Evolutionary conservation across 2,888 invertebrate species (phyloP).

Genomic region (Ochropleura leucogaster): DNA sequence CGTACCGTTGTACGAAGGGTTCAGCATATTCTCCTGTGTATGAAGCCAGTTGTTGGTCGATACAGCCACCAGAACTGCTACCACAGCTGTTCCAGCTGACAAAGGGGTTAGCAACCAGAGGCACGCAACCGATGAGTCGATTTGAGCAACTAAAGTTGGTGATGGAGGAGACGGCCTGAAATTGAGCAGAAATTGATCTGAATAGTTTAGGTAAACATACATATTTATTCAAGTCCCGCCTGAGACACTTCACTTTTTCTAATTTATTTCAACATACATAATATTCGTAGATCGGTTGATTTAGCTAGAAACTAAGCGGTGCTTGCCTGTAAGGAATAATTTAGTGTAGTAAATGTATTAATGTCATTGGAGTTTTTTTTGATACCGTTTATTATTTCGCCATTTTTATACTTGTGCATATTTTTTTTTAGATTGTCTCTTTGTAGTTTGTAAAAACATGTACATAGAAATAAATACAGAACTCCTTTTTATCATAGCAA

Average conservation of each 20-base stretch:
- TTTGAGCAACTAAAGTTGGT: constrained; percentile 85
- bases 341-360: background rate
- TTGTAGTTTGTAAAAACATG: too few relatives aligned
- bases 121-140: constrained; percentile 91
- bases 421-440: too few relatives aligned
- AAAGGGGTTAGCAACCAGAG: constrained; percentile 92
- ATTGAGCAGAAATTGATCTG: constrained; percentile 42
- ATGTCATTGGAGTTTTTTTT: too few relatives aligned
- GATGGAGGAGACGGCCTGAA: constrained; percentile 87
- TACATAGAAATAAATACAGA: too few relatives aligned
- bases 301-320: background rate
- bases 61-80: constrained; percentile 93
- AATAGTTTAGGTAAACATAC: background rate
- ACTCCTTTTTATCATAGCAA: background rate
- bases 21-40: constrained; percentile 96
- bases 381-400: too few relatives aligned
- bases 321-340: background rate
- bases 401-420: too few relatives aligned
- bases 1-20: constrained; percentile 94
- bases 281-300: background rate
- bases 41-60: constrained; percentile 96
- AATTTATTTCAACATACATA: too few relatives aligned
- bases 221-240: too few relatives aligned
- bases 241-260: too few relatives aligned
- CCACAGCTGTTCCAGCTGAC: constrained; percentile 93